phyloP scores from a whole-genome alignment of 2,797 vertebrate genomes.

The Phrynocephalus guinanensis region DNA sequence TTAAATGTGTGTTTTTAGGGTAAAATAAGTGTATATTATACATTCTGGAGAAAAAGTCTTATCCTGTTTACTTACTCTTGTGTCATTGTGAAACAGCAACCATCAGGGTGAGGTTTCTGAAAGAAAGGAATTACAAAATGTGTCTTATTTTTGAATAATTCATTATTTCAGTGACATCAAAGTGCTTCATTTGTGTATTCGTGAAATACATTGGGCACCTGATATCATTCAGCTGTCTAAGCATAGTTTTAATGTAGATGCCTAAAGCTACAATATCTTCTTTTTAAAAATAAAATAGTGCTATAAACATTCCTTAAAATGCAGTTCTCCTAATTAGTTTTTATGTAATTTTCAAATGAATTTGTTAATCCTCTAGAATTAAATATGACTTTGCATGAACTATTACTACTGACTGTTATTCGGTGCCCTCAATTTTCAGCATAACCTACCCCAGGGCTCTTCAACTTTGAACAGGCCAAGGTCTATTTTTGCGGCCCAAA shows the following conservation, averaged over 20 bases:
- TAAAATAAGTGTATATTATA: background rate
- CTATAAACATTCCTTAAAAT: slow-evolving; percentile 1
- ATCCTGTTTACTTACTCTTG: background rate
- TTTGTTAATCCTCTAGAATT: slow-evolving; percentile 5
- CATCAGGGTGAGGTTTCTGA: background rate
- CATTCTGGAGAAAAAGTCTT: background rate
- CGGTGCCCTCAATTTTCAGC: slow-evolving; percentile 42
- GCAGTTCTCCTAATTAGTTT: background rate
- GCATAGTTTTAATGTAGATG: slow-evolving; percentile 17
- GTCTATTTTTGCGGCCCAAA: no score
- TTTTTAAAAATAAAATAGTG: background rate
- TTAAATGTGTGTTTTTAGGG: background rate
- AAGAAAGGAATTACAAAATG: background rate
- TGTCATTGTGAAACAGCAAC: background rate
- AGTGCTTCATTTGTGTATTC: background rate
- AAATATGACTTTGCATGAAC: slow-evolving; percentile 14
- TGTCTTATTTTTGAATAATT: background rate
- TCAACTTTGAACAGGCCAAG: no score
- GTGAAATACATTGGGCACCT: slow-evolving; percentile 6
- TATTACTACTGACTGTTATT: slow-evolving; percentile 43
- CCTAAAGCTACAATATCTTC: slow-evolving; percentile 22
- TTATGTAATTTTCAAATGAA: slow-evolving; percentile 10
- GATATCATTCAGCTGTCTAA: background rate
- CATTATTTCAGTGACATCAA: background rate
- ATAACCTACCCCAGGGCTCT: slow-evolving; percentile 29